Percentiles rank a stretch among this genome's conserved stretches.
Evolutionary conservation across 2,797 vertebrate species (phyloP).

Genomic region (Rhinogobio ventralis): DNA sequence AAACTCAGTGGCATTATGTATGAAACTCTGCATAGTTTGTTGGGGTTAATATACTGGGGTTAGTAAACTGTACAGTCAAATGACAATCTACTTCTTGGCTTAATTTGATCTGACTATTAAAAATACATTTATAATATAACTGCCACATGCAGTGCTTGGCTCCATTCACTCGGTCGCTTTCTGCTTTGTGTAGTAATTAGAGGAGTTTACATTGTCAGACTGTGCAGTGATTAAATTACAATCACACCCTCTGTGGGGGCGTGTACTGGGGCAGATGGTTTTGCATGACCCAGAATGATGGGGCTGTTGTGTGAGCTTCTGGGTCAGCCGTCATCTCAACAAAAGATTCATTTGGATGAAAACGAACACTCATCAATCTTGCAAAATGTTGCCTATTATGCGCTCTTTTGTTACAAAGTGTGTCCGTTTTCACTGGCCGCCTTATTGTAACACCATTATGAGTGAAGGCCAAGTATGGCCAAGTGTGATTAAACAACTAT

Average conservation of each 20-base stretch:
- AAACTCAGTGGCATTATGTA: background rate
- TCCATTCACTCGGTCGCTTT: conserved; percentile 1
- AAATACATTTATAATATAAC: conserved; percentile 27
- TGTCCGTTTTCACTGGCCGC: conserved; percentile 9
- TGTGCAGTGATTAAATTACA: conserved; percentile 42
- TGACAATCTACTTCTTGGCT: background rate
- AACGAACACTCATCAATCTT: conserved; percentile 30
- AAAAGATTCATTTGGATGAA: conserved; percentile 46
- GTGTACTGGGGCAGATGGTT: conserved; percentile 44
- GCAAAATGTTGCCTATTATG: conserved; percentile 33
- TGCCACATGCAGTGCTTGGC: conserved; percentile 17
- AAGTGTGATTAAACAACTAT: background rate
- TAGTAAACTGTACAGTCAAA: background rate
- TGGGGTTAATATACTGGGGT: background rate
- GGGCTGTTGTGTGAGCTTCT: conserved; percentile 26
- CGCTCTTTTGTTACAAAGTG: conserved; percentile 29
- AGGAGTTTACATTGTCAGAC: conserved; percentile 40
- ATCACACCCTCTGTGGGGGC: conserved; percentile 43
- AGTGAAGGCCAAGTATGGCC: background rate
- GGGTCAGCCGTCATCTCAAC: conserved; percentile 47
- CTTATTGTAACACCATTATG: background rate
- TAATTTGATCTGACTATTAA: conserved; percentile 14
- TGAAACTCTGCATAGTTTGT: background rate
- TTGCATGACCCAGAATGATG: conserved; percentile 48
- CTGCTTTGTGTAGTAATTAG: conserved; percentile 46